Base-by-base conservation (phyloP, 2,797 vertebrate species). In the Pelochelys cantorii region DNA sequence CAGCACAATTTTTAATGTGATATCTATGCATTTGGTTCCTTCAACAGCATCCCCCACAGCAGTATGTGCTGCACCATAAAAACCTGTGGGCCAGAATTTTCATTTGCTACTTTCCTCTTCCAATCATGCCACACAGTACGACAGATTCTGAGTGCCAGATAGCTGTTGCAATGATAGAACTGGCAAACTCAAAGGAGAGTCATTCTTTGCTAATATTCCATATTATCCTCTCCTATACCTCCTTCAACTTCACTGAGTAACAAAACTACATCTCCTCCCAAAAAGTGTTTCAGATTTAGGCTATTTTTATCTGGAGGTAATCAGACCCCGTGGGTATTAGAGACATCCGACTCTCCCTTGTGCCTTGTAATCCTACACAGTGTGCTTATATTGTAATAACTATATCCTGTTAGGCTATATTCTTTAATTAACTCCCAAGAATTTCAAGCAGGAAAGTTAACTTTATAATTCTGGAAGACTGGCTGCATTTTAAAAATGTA, bases 121-220 rank as follows among this genome's bases (percentile, higher is more conserved):
- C 7, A 81, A 75, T 75, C 42, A 48, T 4, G 7, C n/a, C 0
- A 0, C 0, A 0, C 4, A 2, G 0, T 2, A 4, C 18, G 2
- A 52, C 8, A 12, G 42, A 4, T 55, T 8, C n/a, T 37, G 79
- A 74, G 4, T 14, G 79, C 52, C 59, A 92, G 83, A 54, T 92
- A 75, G 54, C 31, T 92, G 13, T 83, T 48, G 83, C 12, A 87
- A 89, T 91, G 90, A 75, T 84, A 59, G 52, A 77, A 77, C 15
- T 82, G 15, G 13, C 12, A 37, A 74, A 42, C 14, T 1, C 12
- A 52, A 85, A 92, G 14, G 34, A 42, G 1, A 62, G 23, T 56
- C 56, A 7, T 52, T 75, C 42, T 52, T 48, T 9, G 3, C 2
- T 18, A 27, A 22, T 1, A 2, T 5, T 68, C 52, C 18, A 2